Conservation (phyloP, 2,888 invertebrate species). For the Griposia aprilina region DNA sequence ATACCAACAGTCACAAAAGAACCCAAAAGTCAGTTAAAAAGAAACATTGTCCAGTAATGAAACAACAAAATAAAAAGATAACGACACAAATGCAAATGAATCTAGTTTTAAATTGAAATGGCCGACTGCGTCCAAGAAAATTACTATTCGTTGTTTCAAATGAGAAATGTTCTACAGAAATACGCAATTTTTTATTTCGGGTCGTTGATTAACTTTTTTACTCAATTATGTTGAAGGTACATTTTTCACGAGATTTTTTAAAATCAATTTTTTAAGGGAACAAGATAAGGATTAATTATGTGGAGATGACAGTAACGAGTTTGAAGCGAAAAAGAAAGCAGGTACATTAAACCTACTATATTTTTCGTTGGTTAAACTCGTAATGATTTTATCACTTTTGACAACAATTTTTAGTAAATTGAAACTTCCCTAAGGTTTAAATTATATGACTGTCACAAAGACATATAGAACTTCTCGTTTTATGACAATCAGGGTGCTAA, state of each 20-base stretch:
- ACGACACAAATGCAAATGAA: constrained; percentile 74
- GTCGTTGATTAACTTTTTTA: constrained; percentile 66
- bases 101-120: constrained; percentile 74
- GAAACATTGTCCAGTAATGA: constrained; percentile 55
- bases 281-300: constrained; percentile 27
- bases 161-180: constrained; percentile 63
- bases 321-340: neutral
- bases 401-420: neutral
- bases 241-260: constrained; percentile 49
- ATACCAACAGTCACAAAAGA: constrained; percentile 35
- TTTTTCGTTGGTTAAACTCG: too few species aligned
- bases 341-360: too few species aligned
- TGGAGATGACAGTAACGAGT: neutral
- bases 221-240: constrained; percentile 59
- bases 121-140: constrained; percentile 65
- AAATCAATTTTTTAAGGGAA: constrained; percentile 53
- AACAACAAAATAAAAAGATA: constrained; percentile 64
- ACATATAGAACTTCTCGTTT: neutral
- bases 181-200: constrained; percentile 65
- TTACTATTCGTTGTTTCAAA: constrained; percentile 68
- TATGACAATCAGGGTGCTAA: neutral
- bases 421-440: neutral
- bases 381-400: neutral
- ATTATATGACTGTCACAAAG: neutral
- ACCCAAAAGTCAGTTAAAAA: constrained; percentile 35